Evolutionary conservation across 2,797 vertebrate genomes (phyloP), one percentile per base, ranked within the genome.

Genomic region (Gallinago solitaria): DNA sequence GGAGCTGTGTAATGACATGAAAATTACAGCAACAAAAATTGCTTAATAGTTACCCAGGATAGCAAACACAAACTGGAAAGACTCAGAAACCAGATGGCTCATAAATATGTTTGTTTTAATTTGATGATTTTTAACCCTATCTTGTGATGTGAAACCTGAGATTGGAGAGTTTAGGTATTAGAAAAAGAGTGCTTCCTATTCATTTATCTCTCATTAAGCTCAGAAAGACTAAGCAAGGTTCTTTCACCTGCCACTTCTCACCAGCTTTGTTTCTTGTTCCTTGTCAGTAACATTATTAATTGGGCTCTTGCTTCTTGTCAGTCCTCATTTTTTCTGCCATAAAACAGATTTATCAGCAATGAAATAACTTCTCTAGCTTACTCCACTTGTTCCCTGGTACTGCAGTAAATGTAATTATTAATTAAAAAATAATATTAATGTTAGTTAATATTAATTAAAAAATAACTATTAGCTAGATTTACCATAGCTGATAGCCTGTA

Each of bases 1-100:
- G 89, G 30, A 94, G 79, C 82, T 77, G 73, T 85, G 47, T 90
- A 96, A 97, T 86, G 87, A 93, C 94, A 96, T 63, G 79, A 96
- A 96, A 96, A 95, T 95, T 94, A 94, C 82, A 94, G 87, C 91
- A 95, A 96, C 92, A 93, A 92, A 94, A 94, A 95, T 87, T 87
- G 73, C 73, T 94, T 97, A 94, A 92, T 95, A 95, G 92, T 92
- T 94, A 96, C 87, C 71, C 87, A 95, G 90, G 90, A 92, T 84
- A 95, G 89, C 61, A 95, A 95, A 96, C 90, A 96, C 90, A 89
- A 93, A 96, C 92, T 96, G 89, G 68, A 93, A 92, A 85, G 89
- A 80, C 53, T 95, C 75, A 85, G 84, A 96, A 96, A 91, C 87
- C 95, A 97, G 95, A 96, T 95, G 96, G 91, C 95, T 93, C 84